Percentiles rank a stretch among this genome's conserved stretches.
Conservation (phyloP, 2,113 vertebrate species). For the Phylloscopus trochiloides region DNA sequence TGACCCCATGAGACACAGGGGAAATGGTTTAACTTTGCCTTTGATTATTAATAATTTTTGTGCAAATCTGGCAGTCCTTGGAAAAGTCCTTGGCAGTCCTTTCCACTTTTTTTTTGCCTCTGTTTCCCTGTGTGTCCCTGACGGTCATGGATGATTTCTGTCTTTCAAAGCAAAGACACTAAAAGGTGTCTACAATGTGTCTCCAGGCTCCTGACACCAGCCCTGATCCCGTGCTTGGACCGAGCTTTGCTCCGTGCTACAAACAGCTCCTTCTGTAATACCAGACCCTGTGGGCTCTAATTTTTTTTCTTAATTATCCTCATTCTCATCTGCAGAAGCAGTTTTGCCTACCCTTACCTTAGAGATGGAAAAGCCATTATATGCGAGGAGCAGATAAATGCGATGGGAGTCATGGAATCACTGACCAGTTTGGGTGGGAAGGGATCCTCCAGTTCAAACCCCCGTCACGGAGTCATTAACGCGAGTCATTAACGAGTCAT, state of each 20-base stretch:
- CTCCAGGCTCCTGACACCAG: neutral
- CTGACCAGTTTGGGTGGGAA: neutral
- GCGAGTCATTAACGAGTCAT: neutral
- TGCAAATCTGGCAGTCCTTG: neutral
- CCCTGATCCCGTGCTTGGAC: neutral
- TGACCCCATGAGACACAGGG: neutral
- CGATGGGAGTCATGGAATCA: neutral
- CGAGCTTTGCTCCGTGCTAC: neutral
- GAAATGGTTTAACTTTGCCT: neutral
- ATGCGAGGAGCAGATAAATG: neutral
- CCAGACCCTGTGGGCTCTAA: neutral
- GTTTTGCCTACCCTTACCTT: neutral
- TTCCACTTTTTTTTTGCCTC: neutral
- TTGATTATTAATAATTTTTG: neutral
- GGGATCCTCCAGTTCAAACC: neutral
- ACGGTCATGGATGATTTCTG: neutral
- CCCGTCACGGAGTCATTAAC: neutral
- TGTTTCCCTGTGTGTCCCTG: neutral
- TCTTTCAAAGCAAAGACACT: neutral
- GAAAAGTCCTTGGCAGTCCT: neutral
- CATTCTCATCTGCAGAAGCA: fast-evolving
- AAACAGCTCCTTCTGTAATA: neutral
- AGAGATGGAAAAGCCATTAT: neutral
- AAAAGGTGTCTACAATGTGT: neutral
- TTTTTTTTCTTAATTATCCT: neutral